These are phyloP conservation scores for Calonectris borealis DNA, from an alignment of 2,113 vertebrate species.

Conservation along the genomic window DNA sequence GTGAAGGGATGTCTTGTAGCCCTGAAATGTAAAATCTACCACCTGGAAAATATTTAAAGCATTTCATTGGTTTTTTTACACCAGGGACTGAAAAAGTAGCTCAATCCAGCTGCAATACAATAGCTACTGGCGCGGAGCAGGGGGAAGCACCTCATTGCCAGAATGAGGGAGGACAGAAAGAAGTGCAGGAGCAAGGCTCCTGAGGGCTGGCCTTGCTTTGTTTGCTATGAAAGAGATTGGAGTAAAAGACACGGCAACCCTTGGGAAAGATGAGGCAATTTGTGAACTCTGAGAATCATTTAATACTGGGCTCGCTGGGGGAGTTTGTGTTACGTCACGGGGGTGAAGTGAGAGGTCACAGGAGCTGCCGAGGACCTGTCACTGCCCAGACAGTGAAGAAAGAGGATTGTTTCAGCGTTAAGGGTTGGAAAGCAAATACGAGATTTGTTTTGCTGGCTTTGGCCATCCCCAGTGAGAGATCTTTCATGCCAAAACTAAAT, in stretches of 20 bases:
- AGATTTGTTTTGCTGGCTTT: neutral
- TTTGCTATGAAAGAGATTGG: neutral
- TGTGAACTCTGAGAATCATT: neutral
- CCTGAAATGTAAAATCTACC: neutral
- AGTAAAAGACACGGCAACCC: neutral
- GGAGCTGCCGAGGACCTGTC: neutral
- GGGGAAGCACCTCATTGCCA: neutral
- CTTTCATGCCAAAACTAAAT: neutral
- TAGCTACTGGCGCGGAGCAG: accelerated
- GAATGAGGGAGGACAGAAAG: neutral
- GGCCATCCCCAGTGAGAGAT: neutral
- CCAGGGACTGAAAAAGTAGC: neutral
- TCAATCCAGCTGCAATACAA: neutral
- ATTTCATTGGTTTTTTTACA: neutral
- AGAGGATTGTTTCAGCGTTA: neutral
- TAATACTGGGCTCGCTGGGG: accelerated
- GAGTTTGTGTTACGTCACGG: accelerated
- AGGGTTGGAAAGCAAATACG: neutral
- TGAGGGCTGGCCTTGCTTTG: neutral
- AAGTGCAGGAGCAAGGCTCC: neutral
- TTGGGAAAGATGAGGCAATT: neutral
- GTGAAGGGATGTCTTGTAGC: neutral
- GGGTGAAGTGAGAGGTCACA: neutral
- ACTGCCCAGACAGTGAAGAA: neutral
- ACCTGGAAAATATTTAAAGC: neutral